Conservation (phyloP, 1,140 invertebrate genomes). For the Pseudoatta argentina region DNA sequence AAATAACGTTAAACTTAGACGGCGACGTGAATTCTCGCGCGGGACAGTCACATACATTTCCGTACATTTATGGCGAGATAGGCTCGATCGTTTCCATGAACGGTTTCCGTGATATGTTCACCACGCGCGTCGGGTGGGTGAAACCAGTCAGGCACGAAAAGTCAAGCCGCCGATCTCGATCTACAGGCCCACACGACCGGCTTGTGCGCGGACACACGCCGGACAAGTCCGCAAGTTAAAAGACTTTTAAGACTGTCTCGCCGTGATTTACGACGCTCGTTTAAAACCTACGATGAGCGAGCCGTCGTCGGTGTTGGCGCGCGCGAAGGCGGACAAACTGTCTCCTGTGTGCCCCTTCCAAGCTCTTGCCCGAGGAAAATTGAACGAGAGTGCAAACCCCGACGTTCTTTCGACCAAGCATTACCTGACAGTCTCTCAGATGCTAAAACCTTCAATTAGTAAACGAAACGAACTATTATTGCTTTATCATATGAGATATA, state of each 20-base stretch:
- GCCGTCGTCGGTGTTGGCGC: constrained; percentile 9
- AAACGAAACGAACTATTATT: constrained; percentile 30
- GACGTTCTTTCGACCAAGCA: constrained; percentile 8
- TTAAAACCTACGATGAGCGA: constrained; percentile 65
- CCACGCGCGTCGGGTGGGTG: constrained; percentile 54
- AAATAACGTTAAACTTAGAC: not conserved
- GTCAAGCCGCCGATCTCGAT: constrained; percentile 55
- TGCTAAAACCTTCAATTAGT: constrained; percentile 33
- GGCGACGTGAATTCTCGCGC: not conserved
- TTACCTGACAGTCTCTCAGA: constrained; percentile 16
- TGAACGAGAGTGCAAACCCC: constrained; percentile 16
- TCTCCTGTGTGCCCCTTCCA: constrained; percentile 10
- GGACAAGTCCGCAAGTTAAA: constrained; percentile 60
- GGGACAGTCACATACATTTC: not conserved
- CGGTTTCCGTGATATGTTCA: constrained; percentile 42
- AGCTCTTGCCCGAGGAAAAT: constrained; percentile 23
- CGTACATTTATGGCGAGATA: constrained; percentile 69
- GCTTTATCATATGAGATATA: not conserved
- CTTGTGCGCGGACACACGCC: not conserved
- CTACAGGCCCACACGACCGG: constrained; percentile 64
- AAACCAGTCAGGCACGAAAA: constrained; percentile 69
- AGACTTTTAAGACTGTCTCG: constrained; percentile 62
- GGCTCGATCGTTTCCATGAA: constrained; percentile 44
- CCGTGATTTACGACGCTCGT: constrained; percentile 67
- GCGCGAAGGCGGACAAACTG: constrained; percentile 46